These are phyloP conservation scores for Cataglyphis hispanica DNA, from an alignment of 1,140 invertebrate genomes.

Conservation along the genomic window DNA sequence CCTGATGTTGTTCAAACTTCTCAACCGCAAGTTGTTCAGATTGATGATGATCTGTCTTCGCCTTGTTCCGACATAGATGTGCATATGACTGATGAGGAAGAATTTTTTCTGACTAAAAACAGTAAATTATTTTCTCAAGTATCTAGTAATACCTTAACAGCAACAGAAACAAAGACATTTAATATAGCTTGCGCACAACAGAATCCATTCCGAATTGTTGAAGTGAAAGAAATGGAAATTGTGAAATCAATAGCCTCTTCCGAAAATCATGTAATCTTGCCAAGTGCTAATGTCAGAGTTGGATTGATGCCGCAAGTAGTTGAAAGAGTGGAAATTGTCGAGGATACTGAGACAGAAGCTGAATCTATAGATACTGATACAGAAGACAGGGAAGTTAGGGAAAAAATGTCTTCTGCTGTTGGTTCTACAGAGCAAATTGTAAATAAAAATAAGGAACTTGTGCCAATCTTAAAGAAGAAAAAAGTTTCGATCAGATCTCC, in stretches of 20 bases:
- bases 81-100: slow-evolving; percentile 80
- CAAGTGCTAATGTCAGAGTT: slow-evolving; percentile 81
- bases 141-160: slow-evolving; percentile 86
- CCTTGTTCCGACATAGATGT: slow-evolving; percentile 65
- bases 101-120: slow-evolving; percentile 89
- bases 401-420: slow-evolving; percentile 38
- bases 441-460: slow-evolving; percentile 73
- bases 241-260: slow-evolving; percentile 85
- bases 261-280: slow-evolving; percentile 83
- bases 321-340: slow-evolving; percentile 87
- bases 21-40: slow-evolving; percentile 72
- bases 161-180: slow-evolving; percentile 72
- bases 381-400: slow-evolving; percentile 82
- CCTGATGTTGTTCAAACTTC: slow-evolving; percentile 83
- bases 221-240: slow-evolving; percentile 88
- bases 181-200: slow-evolving; percentile 68
- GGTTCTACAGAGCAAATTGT: neutral
- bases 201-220: slow-evolving; percentile 86
- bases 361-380: slow-evolving; percentile 87
- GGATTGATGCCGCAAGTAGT: slow-evolving; percentile 85
- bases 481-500: slow-evolving; percentile 51
- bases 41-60: slow-evolving; percentile 69
- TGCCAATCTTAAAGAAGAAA: slow-evolving; percentile 76
- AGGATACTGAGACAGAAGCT: slow-evolving; percentile 87
- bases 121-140: slow-evolving; percentile 91